phyloP scores from a whole-genome alignment of 2,797 vertebrate species.

The Macropus fuliginosus region DNA sequence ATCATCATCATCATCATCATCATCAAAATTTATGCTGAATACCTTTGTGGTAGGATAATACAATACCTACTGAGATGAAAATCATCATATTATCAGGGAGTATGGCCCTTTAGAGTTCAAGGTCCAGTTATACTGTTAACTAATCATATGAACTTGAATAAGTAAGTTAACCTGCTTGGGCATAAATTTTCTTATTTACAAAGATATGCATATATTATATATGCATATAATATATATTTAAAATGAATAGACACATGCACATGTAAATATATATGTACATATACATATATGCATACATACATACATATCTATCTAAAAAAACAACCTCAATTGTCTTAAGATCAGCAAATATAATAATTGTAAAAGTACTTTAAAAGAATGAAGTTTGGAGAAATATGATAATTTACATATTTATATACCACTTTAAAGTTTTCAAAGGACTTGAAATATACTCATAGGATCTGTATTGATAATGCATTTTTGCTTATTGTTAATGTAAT shows the following conservation, averaged over 20 bases:
- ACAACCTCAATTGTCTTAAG: background rate
- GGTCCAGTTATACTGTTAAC: background rate
- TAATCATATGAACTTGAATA: background rate
- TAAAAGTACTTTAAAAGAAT: background rate
- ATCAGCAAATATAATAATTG: background rate
- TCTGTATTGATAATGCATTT: no score
- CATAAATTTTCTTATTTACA: background rate
- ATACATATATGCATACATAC: background rate
- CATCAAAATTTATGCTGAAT: background rate
- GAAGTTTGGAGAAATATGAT: background rate
- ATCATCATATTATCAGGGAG: background rate
- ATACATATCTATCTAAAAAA: background rate
- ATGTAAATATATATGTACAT: background rate
- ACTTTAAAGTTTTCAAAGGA: background rate
- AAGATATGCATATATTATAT: background rate
- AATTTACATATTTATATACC: background rate
- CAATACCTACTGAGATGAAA: background rate
- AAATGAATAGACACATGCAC: background rate
- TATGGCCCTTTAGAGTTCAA: background rate
- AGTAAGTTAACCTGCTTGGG: background rate
- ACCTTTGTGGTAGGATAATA: background rate
- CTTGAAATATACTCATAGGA: background rate
- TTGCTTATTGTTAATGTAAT: no score
- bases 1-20: background rate
- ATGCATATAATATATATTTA: background rate